Base-by-base conservation (phyloP, 2,797 vertebrate species). In the Poecilia wingei region DNA sequence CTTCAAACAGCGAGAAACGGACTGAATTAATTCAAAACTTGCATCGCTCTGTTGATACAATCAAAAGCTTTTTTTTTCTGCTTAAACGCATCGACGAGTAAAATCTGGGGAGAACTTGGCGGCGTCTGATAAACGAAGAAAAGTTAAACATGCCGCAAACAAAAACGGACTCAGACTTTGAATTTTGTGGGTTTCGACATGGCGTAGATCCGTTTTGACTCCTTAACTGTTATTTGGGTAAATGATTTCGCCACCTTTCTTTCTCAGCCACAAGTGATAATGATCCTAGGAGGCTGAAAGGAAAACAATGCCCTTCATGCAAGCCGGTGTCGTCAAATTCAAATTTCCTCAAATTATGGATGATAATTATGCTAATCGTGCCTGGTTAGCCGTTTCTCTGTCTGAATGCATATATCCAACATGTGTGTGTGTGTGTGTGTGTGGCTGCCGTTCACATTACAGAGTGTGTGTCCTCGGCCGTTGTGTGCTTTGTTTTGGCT, bases 401-500 rank as follows among this genome's bases (percentile, higher is more conserved):
- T 83, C 84, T 87, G 86, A 89, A 83, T 86, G 84, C 82, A 82
- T 86, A 92, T 92, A 88, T 82, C 69, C 72, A 78, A 72, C 82
- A 84, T 33, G 75, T 53, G 80, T 84, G 80, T 41, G 76, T 75
- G 80, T 69, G 39, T 31, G 55, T 20, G 61, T 36, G 74, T 25
- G 82, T 0, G 46, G 61, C 86, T 92, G 93, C 91, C 91, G 92
- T 90, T 93, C 91, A 92, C 84, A 77, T 84, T 49, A 31, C 41
- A 72, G 88, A 83, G 89, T 87, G 91, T 88, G 90, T 47, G 81
- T 72, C 68, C 68, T 28, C 41, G 25, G 51, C n/a, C 1, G 53
- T 57, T 93, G 92, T 93, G 91, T 91, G 90, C 81, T 89, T 89
- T 91, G 92, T 90, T 94, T 93, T 93, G 92, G 93, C 95, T 93